phyloP scores from a whole-genome alignment of 2,888 invertebrate species.

The Metacarcinus magister region DNA sequence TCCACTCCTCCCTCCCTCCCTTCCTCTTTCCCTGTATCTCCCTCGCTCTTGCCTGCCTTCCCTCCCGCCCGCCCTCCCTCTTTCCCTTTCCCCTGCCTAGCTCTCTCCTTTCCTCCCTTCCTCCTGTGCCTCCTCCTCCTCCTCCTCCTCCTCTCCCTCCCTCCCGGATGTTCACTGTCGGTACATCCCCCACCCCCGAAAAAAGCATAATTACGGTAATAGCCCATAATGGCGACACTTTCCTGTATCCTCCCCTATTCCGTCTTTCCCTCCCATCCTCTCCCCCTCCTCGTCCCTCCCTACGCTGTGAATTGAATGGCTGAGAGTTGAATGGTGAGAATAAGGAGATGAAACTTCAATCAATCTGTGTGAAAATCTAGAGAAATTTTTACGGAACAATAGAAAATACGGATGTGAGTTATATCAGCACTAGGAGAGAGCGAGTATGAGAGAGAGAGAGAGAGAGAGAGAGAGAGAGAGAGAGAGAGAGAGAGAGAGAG shows the following conservation, averaged over 20 bases:
- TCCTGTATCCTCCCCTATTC: conserved; percentile 45
- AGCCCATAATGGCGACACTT: conserved; percentile 27
- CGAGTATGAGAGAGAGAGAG: conserved; percentile 40
- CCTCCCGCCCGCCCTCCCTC: background rate
- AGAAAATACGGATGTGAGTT: too few species aligned
- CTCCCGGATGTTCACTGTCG: background rate
- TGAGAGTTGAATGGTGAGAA: background rate
- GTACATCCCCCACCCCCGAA: background rate
- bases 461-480: conserved; percentile 53
- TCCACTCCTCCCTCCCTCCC: background rate
- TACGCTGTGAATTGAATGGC: too few species aligned
- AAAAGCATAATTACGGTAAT: conserved; percentile 40
- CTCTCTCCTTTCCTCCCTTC: background rate
- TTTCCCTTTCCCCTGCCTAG: background rate
- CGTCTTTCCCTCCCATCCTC: background rate
- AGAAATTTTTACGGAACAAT: too few species aligned
- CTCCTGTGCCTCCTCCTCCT: background rate
- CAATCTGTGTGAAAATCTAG: background rate
- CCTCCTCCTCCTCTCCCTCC: background rate
- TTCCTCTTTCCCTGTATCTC: background rate
- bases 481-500: conserved; percentile 62
- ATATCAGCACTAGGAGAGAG: background rate
- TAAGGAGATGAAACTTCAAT: background rate
- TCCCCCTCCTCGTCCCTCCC: background rate
- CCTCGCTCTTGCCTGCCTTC: background rate